Base-by-base conservation (phyloP, 2,113 vertebrate species). In the Rafetus swinhoei region DNA sequence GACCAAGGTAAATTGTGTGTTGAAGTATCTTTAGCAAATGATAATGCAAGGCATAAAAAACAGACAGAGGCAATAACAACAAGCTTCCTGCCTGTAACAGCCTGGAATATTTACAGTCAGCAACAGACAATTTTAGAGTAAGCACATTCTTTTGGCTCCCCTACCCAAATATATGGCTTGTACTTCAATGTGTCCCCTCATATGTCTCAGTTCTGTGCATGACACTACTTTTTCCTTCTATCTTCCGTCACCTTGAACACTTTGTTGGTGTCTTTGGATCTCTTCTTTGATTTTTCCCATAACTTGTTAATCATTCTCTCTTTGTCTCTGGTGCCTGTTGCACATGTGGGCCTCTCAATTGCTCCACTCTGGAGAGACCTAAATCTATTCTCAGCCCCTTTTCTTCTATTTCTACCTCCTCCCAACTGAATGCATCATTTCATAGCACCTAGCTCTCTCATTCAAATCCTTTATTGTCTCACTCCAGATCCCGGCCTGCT, bases 271-370 rank as follows among this genome's bases (percentile, higher is more conserved):
- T 27, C 76, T 54, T 39, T 19, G 16, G 14, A 39, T 72, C 56
- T 52, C 1, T 0, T 29, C 25, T n/a, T 32, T 29, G 54, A 35
- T 57, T 55, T 45, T 35, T 11, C 27, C 0, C 2, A 77, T 83
- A 69, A 9, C 74, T 39, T 27, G 13, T 32, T 62, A 80, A 12
- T 56, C 16, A 11, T 86, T 79, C 69, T 65, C 32, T 21, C 6
- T 45, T n/a, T 69, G 65, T 69, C 65, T 69, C 32, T 69, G 65
- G 8, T 69, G 65, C 2, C 16, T 69, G 32, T 69, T 35, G 32
- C 2, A 9, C n/a, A 24, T 0, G 0, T 0, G 0, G 1, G 18
- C 50, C 52, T n/a, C 62, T 80, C 19, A 32, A 54, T 15, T 10
- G 50, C 21, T 22, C 62, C 81, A 77, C 76, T 35, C 69, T 32